A percentile compares a stretch with the other conserved stretches of the same genome.
phyloP scores from a whole-genome alignment of 1,140 invertebrate genomes.

The Plodia interpunctella region DNA sequence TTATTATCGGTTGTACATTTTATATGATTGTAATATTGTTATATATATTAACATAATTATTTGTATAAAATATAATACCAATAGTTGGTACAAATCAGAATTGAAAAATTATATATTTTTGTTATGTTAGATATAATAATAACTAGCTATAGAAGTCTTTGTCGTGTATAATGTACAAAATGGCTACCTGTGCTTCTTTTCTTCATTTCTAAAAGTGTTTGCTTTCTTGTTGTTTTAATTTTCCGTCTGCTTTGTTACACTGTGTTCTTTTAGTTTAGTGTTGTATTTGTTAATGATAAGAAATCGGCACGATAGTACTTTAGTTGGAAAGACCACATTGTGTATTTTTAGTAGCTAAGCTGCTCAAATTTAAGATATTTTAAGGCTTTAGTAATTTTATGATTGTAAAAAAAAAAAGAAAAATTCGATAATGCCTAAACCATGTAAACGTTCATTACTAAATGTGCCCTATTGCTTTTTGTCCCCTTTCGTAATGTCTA shows the following conservation, averaged over 20 bases:
- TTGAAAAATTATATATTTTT: constrained; percentile 4
- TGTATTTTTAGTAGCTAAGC: no score
- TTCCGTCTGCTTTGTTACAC: constrained; percentile 35
- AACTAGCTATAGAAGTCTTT: constrained; percentile 5
- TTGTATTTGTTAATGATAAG: constrained; percentile 36
- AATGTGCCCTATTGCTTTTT: background rate
- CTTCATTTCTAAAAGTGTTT: constrained; percentile 26
- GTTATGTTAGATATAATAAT: constrained; percentile 5
- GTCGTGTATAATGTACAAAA: constrained; percentile 12
- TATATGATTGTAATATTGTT: background rate
- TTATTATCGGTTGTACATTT: constrained; percentile 10
- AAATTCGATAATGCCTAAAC: no score
- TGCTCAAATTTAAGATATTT: no score
- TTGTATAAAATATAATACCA: constrained; percentile 1
- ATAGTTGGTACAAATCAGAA: background rate
- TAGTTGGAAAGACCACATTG: background rate
- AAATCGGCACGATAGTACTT: background rate
- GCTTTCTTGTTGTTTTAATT: constrained; percentile 22
- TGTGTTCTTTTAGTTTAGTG: constrained; percentile 57
- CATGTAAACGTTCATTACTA: no score
- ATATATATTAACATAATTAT: constrained; percentile 8
- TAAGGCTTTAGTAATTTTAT: no score
- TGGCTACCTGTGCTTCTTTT: constrained; percentile 24
- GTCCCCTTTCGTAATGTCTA: background rate
- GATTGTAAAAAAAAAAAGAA: no score